phyloP scores from a whole-genome alignment of 23 tunicate species.

The Halocynthia aurantium region DNA sequence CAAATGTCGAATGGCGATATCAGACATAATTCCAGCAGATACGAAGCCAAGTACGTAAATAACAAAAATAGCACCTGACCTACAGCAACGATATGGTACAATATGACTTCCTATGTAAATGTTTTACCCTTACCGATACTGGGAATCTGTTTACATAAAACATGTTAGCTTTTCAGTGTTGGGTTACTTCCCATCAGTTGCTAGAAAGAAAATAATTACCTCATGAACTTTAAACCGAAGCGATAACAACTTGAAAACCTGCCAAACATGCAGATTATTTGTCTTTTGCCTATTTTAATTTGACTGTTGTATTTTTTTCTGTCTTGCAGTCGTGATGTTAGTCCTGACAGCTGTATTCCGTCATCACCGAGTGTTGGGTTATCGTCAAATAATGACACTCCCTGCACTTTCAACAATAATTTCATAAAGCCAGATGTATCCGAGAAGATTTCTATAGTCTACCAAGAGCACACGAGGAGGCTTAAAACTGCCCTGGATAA shows the following conservation, averaged over 20 bases:
- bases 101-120: too few relatives aligned
- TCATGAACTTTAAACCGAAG: too few relatives aligned
- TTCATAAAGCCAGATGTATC: slow-evolving; percentile 44
- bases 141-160: too few relatives aligned
- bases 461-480: slow-evolving; percentile 42
- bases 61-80: too few relatives aligned
- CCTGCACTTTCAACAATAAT: slow-evolving; percentile 4
- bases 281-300: background rate
- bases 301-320: background rate
- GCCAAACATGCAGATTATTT: background rate
- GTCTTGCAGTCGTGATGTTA: slow-evolving; percentile 7
- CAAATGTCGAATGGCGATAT: background rate
- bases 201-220: too few relatives aligned
- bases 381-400: slow-evolving; percentile 19
- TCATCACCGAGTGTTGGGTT: slow-evolving; percentile 47
- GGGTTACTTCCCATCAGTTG: too few relatives aligned
- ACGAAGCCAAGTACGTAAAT: too few relatives aligned
- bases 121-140: too few relatives aligned
- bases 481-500: slow-evolving; percentile 45
- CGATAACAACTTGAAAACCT: too few relatives aligned
- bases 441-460: slow-evolving; percentile 28
- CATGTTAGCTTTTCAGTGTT: too few relatives aligned
- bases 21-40: background rate
- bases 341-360: slow-evolving; percentile 87
- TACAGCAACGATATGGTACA: too few relatives aligned